These are phyloP conservation scores for Cherax quadricarinatus DNA, from an alignment of 1,140 invertebrate species.

Conservation along the genomic window DNA sequence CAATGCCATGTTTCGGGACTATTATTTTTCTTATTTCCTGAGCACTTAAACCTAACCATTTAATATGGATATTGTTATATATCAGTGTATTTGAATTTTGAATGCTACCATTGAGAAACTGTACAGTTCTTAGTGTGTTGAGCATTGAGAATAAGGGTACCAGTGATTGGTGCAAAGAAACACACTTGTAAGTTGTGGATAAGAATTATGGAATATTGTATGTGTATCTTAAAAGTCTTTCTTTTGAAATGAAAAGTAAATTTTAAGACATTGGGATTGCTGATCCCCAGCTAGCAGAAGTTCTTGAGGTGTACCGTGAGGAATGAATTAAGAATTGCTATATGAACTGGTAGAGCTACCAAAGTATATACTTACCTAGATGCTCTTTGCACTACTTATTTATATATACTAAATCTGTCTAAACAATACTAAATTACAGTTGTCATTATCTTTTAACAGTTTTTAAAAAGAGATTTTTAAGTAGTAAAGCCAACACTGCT, in stretches of 20 bases:
- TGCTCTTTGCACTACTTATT: slow-evolving; percentile 20
- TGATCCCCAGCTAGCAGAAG: background rate
- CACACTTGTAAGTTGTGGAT: slow-evolving; percentile 24
- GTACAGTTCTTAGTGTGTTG: slow-evolving; percentile 14
- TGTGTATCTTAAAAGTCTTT: background rate
- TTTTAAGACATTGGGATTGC: background rate
- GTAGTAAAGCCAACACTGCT: slow-evolving; percentile 13
- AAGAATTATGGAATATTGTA: slow-evolving; percentile 5
- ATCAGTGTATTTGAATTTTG: slow-evolving; percentile 42
- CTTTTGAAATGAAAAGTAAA: slow-evolving; percentile 15
- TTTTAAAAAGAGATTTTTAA: slow-evolving; percentile 18
- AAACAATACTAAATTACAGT: background rate
- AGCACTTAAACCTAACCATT: slow-evolving; percentile 28
- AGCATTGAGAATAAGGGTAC: slow-evolving; percentile 25
- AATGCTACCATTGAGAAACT: slow-evolving; percentile 38
- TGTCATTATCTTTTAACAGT: background rate
- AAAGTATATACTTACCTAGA: slow-evolving; percentile 24
- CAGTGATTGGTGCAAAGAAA: slow-evolving; percentile 51
- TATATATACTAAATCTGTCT: slow-evolving; percentile 4
- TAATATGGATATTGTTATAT: slow-evolving; percentile 24
- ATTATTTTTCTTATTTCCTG: slow-evolving; percentile 16
- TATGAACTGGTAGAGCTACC: slow-evolving; percentile 1
- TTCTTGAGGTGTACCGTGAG: slow-evolving; percentile 14
- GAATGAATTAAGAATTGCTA: background rate
- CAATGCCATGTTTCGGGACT: slow-evolving; percentile 16